Base-by-base conservation (phyloP, 2,797 vertebrate species). In the Silurus aristotelis region DNA sequence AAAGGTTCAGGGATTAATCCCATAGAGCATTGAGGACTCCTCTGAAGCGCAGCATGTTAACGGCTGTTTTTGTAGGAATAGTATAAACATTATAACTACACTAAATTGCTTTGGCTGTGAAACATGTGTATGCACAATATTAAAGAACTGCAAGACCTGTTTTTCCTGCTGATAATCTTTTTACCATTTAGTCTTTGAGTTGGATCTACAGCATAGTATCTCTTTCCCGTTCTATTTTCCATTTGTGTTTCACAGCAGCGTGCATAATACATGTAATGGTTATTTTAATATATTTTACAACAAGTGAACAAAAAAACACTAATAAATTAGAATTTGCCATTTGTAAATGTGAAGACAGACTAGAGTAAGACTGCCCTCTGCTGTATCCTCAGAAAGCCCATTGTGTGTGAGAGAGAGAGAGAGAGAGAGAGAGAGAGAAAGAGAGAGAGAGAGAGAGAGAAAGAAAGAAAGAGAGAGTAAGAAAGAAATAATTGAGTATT, bases 351-450 rank as follows among this genome's bases (percentile, higher is more conserved):
- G 31, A 68, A 80, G 64, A 22, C 86, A 85, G 83, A 77, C 88
- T 92, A 90, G 91, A 84, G 87, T 90, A 90, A 94, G 92, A 93
- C 91, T 95, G 93, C 93, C 94, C 93, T 94, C 94, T 95, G 87
- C 90, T 94, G 94, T 87, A 92, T 56, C 77, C 79, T n/a, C 15
- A 83, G 27, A 17, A 72, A n/a, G 70, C 15, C 60, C 0, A 14
- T 60, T 22, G 14, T 52, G 43, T 64, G 22, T 4, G 6, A 25
- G 19, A 46, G 27, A n/a, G 55, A 71, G 20, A 43, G n/a, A 25
- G 14, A 67, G 64, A 31, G 14, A 67, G 66, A 31, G 14, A 31
- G 66, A 17, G 14, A 38, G 66, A 14, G 20, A 71, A 43, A 71
- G 19, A 71, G 68, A 43, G 15, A 46, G 6, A 43, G 19, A 60